phyloP scores from a whole-genome alignment of 1,140 invertebrate species.

The Hypsibius dujardini region DNA sequence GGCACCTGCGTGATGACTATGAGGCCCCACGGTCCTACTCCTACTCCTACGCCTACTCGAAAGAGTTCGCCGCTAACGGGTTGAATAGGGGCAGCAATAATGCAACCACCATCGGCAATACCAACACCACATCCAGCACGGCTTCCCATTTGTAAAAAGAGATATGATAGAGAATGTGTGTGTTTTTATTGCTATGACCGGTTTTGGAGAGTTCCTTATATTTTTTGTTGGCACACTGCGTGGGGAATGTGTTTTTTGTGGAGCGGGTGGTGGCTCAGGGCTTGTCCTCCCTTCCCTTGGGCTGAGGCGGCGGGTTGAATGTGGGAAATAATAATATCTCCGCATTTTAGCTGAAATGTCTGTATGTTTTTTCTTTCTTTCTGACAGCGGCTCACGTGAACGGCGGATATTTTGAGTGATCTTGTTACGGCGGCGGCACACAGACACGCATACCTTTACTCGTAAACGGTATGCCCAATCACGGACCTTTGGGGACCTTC shows the following conservation, averaged over 20 bases:
- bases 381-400: not conserved
- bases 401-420: not conserved
- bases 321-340: not conserved
- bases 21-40: constrained; percentile 6
- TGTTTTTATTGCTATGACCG: not conserved
- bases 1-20: not conserved
- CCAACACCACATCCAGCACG: constrained; percentile 2
- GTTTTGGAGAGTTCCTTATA: not conserved
- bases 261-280: not conserved
- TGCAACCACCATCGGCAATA: not conserved
- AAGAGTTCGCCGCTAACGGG: not conserved
- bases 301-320: not conserved
- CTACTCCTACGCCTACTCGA: constrained; percentile 15
- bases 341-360: not conserved
- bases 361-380: not conserved
- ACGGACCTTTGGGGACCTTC: not conserved
- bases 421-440: too few relatives aligned
- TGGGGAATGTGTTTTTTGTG: not conserved
- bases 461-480: not conserved
- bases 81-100: not conserved
- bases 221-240: not conserved
- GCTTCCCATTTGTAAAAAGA: constrained; percentile 3
- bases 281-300: not conserved
- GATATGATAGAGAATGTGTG: not conserved
- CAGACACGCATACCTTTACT: not conserved